A percentile compares a stretch with the other conserved stretches of the same genome.
Conservation (phyloP, 2,113 vertebrate species). For the Bufo bufo region DNA sequence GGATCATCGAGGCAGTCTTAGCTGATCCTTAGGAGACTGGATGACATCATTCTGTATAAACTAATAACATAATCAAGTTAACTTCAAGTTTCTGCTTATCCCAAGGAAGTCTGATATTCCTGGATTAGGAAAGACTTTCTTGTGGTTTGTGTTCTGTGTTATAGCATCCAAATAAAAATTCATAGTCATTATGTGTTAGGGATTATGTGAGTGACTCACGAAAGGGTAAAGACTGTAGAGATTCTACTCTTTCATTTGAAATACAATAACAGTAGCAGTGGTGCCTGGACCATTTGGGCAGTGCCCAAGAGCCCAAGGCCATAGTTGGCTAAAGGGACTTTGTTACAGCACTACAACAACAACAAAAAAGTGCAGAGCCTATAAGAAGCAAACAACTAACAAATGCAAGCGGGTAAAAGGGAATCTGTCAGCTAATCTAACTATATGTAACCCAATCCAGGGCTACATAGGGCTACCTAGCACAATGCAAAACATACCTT, state of each 20-base stretch:
- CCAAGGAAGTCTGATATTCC: constrained; percentile 16
- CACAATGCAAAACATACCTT: too few species aligned
- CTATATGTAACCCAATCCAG: too few species aligned
- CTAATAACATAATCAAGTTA: neutral
- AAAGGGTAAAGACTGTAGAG: neutral
- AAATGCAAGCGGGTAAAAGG: too few species aligned
- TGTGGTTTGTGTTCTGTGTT: neutral
- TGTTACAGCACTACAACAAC: too few species aligned
- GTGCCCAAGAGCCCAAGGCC: neutral
- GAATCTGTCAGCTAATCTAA: too few species aligned
- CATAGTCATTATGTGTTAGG: neutral
- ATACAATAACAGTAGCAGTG: neutral
- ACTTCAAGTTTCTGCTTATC: constrained; percentile 22
- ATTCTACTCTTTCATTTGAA: neutral
- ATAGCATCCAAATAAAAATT: neutral
- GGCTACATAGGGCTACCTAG: too few species aligned
- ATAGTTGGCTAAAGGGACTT: neutral
- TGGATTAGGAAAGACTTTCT: constrained; percentile 27
- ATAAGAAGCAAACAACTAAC: too few species aligned
- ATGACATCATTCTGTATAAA: neutral
- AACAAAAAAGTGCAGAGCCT: too few species aligned
- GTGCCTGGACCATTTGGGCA: neutral
- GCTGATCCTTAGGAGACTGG: neutral
- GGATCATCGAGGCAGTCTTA: too few species aligned
- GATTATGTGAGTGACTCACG: neutral